Evolutionary conservation across 2,888 invertebrate genomes (phyloP), one percentile per base, ranked within the genome.

Genomic region (Pherbina coryleti): DNA sequence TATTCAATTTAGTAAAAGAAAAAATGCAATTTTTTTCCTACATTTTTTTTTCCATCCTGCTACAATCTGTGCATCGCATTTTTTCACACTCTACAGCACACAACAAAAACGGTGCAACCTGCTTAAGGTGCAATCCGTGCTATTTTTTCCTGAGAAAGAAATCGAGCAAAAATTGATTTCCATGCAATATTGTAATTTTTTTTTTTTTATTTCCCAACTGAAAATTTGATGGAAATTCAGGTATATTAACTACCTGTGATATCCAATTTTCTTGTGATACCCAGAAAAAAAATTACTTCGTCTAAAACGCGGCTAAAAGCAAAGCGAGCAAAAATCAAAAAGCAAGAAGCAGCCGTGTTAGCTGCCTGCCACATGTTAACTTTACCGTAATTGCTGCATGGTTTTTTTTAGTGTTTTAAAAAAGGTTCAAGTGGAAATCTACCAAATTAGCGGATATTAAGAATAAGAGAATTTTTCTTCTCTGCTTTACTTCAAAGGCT

Each of bases 81-180:
- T 72, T n/a, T 72, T 72, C 34, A 72, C 55, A 25, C 72, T 37
- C 19, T 34, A 28, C 44, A 44, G 37, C 44, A 28, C 28, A 60
- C 44, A 44, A 44, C 28, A 67, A 8, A 19, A 44, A 44, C 34
- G 71, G 28, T n/a, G 37, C n/a, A 34, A 34, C 19, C 71, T 67
- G 67, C 22, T 37, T 44, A 37, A 67, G 37, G 28, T 62, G 11
- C 19, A 67, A 53, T 51, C 14, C 44, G 11, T 44, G 11, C 44
- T 28, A 17, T 57, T 28, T 60, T 28, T 60, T 22, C 69, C 28
- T 22, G 11, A 8, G 11, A 19, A 22, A 22, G 57, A 57, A 72
- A 72, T 57, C 22, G 57, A 57, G 57, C 57, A 57, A 19, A 71
- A 71, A 57, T 22, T 72, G 57, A 60, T 72, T 69, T 72, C 17